phyloP scores from a whole-genome alignment of 2,113 vertebrate species.

The Arenaria interpres region DNA sequence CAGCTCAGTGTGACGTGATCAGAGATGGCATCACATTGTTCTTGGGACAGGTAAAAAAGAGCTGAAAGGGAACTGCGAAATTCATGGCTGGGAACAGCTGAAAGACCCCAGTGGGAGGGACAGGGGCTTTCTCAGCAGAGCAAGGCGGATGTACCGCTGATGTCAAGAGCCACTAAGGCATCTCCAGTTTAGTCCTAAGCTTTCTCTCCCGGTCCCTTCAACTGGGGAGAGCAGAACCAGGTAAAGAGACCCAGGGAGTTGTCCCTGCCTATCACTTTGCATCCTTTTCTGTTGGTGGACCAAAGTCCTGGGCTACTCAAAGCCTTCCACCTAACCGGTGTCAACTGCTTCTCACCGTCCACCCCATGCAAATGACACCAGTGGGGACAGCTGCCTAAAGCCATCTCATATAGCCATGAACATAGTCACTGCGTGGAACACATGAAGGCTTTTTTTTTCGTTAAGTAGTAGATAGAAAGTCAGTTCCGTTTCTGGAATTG shows the following conservation, averaged over 20 bases:
- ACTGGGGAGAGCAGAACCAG: neutral
- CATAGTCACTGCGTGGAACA: neutral
- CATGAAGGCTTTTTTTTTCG: neutral
- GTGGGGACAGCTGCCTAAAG: neutral
- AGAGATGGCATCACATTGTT: neutral
- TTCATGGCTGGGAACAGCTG: neutral
- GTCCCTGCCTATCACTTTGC: neutral
- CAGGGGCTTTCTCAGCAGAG: accelerated
- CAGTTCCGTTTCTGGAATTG: neutral
- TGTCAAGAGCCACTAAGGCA: neutral
- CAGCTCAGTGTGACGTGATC: neutral
- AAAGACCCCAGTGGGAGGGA: neutral
- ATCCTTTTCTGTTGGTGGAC: neutral
- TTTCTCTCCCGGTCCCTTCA: neutral
- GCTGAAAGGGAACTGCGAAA: neutral
- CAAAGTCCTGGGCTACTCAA: neutral
- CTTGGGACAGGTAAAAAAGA: neutral
- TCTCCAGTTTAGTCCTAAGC: neutral
- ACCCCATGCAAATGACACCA: accelerated
- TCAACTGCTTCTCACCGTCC: neutral
- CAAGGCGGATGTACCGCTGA: neutral
- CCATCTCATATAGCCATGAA: neutral
- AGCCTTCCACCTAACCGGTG: accelerated
- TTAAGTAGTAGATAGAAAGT: neutral
- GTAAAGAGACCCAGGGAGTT: neutral